Conservation (phyloP, 2,888 invertebrate species). For the Drosophila multiciliata region DNA sequence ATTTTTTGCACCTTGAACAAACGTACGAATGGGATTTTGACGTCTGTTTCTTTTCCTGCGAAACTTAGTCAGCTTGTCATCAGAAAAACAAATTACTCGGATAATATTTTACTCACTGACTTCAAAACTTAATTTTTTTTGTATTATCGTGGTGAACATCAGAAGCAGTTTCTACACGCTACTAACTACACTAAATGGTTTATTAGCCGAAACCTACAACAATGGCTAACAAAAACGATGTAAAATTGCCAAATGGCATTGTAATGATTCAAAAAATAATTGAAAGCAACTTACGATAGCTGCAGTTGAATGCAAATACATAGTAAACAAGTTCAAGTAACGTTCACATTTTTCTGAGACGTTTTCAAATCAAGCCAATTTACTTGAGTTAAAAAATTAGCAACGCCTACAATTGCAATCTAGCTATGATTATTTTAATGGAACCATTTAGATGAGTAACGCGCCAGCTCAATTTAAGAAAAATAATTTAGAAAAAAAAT, state of each 20-base stretch:
- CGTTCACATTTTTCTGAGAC: slow-evolving; percentile 2
- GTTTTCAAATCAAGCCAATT: slow-evolving; percentile 23
- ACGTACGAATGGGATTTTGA: not conserved
- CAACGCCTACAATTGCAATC: not conserved
- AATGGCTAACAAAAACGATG: slow-evolving; percentile 18
- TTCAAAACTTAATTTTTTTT: slow-evolving; percentile 30
- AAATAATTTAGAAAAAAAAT: slow-evolving; percentile 12
- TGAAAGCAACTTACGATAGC: slow-evolving; percentile 16
- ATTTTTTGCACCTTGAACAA: slow-evolving; percentile 40
- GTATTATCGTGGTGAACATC: slow-evolving; percentile 68
- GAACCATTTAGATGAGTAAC: slow-evolving; percentile 2
- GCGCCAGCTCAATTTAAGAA: not conserved
- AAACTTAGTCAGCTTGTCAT: slow-evolving; percentile 7
- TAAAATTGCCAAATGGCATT: slow-evolving; percentile 40
- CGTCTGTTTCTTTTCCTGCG: slow-evolving; percentile 8
- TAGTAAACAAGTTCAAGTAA: slow-evolving; percentile 2
- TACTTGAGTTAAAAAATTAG: slow-evolving; percentile 9
- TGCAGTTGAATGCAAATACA: slow-evolving; percentile 11
- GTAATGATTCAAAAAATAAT: slow-evolving; percentile 26
- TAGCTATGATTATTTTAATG: not conserved
- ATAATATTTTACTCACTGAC: slow-evolving; percentile 31
- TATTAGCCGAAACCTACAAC: slow-evolving; percentile 62
- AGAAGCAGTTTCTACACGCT: slow-evolving; percentile 64
- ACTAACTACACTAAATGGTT: slow-evolving; percentile 73
- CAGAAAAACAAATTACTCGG: slow-evolving; percentile 7